These are phyloP conservation scores for Chalcosyrphus nemorum DNA, from an alignment of 2,888 invertebrate species.

Conservation along the genomic window DNA sequence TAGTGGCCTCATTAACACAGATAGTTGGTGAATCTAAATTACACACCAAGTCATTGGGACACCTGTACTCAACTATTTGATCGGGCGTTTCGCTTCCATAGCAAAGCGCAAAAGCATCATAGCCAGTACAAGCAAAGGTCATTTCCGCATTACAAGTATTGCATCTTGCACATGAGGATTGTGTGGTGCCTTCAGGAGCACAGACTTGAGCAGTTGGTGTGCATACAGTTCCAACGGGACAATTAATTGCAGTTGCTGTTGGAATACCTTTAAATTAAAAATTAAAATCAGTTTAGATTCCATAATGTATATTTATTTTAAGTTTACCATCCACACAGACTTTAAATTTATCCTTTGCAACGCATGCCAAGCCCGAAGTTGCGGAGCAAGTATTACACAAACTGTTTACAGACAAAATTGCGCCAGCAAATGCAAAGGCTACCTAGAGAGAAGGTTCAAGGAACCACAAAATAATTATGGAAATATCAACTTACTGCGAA, in stretches of 20 bases:
- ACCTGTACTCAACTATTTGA: not conserved
- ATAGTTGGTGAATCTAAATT: slow-evolving; percentile 30
- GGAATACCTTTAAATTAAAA: slow-evolving; percentile 22
- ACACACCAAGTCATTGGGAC: slow-evolving; percentile 13
- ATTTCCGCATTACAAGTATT: not conserved
- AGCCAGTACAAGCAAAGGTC: slow-evolving; percentile 21
- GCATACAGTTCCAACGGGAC: slow-evolving; percentile 42
- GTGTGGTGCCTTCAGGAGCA: not conserved
- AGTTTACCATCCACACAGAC: slow-evolving; percentile 40
- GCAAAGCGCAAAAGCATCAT: slow-evolving; percentile 33
- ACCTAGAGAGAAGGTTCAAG: slow-evolving; percentile 7
- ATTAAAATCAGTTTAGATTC: not conserved
- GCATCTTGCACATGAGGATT: slow-evolving; percentile 25
- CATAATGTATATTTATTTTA: not conserved
- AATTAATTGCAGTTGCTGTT: not conserved
- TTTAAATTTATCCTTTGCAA: slow-evolving; percentile 21
- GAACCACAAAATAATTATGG: not conserved
- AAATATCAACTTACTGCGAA: not conserved
- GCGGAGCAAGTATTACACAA: slow-evolving; percentile 55
- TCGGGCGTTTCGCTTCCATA: not conserved
- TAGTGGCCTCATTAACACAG: slow-evolving; percentile 8
- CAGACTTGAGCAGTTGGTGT: slow-evolving; percentile 12
- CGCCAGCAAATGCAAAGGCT: slow-evolving; percentile 1
- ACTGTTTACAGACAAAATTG: not conserved
- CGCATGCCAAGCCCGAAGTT: slow-evolving; percentile 28